Conservation (phyloP, 2,797 vertebrate genomes). For the Oryzias sinensis region DNA sequence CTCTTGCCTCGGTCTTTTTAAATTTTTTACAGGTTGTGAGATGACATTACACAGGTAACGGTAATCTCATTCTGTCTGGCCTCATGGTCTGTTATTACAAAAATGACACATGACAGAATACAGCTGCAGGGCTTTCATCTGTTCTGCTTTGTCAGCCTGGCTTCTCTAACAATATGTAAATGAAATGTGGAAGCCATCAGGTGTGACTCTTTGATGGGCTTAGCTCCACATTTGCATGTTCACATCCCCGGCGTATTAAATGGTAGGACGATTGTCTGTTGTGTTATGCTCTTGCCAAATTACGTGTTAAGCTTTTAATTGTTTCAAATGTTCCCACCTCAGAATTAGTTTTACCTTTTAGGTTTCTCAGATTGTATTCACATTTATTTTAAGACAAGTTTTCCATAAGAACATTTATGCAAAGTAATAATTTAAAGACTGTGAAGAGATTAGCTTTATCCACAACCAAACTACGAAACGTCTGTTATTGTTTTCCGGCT, state of each 20-base stretch:
- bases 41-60: conserved; percentile 56
- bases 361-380: too few species aligned
- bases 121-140: conserved; percentile 68
- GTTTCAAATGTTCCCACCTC: too few species aligned
- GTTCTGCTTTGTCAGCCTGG: conserved; percentile 61
- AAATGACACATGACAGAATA: conserved; percentile 58
- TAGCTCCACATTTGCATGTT: conserved; percentile 55
- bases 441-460: too few species aligned
- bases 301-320: conserved; percentile 27
- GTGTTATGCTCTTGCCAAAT: conserved; percentile 25
- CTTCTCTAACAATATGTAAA: conserved; percentile 70
- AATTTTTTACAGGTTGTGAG: conserved; percentile 36
- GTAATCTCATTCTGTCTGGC: conserved; percentile 53
- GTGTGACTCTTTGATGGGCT: conserved; percentile 46
- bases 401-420: too few species aligned
- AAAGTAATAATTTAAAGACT: too few species aligned
- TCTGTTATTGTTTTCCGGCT: too few species aligned
- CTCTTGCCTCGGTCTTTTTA: conserved; percentile 24
- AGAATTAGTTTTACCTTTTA: too few species aligned
- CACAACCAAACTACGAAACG: too few species aligned
- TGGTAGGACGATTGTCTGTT: conserved; percentile 17
- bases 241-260: conserved; percentile 53
- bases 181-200: conserved; percentile 61
- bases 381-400: too few species aligned
- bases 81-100: conserved; percentile 66